Conservation (phyloP, 2,888 invertebrate genomes). For the Nycteola revayana region DNA sequence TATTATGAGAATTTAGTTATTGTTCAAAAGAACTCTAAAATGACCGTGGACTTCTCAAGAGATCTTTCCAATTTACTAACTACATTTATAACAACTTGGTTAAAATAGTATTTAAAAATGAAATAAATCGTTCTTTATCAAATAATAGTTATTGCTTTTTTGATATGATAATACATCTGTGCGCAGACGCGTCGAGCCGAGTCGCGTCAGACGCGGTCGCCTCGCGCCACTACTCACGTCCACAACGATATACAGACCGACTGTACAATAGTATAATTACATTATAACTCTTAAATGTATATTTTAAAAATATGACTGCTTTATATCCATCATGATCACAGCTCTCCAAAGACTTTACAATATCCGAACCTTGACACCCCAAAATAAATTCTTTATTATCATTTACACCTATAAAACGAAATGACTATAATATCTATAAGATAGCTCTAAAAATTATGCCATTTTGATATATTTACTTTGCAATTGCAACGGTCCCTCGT, state of each 20-base stretch:
- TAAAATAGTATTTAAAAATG: conserved; percentile 78
- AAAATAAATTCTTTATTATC: conserved; percentile 79
- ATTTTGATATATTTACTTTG: conserved; percentile 81
- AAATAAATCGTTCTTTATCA: conserved; percentile 70
- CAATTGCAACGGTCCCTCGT: conserved; percentile 82
- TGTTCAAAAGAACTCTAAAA: conserved; percentile 79
- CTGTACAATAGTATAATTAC: conserved; percentile 67
- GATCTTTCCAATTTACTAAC: conserved; percentile 76
- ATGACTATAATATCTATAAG: conserved; percentile 79
- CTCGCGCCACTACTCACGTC: conserved; percentile 31
- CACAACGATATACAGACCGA: conserved; percentile 41
- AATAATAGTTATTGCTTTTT: conserved; percentile 81
- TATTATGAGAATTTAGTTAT: conserved; percentile 53
- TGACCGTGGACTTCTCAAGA: conserved; percentile 75
- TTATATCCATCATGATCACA: conserved; percentile 81
- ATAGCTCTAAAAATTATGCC: conserved; percentile 81
- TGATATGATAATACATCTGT: conserved; percentile 74
- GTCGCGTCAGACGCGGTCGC: conserved; percentile 26
- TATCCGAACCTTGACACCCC: conserved; percentile 76
- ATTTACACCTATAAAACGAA: conserved; percentile 80
- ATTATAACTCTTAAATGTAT: conserved; percentile 77
- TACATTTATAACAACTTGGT: conserved; percentile 78
- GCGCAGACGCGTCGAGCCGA: conserved; percentile 41
- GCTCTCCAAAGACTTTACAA: conserved; percentile 79
- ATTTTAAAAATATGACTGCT: conserved; percentile 81